Evolutionary conservation across 2,113 vertebrate genomes (phyloP).

Genomic region (Pseudorectes ferrugineus): DNA sequence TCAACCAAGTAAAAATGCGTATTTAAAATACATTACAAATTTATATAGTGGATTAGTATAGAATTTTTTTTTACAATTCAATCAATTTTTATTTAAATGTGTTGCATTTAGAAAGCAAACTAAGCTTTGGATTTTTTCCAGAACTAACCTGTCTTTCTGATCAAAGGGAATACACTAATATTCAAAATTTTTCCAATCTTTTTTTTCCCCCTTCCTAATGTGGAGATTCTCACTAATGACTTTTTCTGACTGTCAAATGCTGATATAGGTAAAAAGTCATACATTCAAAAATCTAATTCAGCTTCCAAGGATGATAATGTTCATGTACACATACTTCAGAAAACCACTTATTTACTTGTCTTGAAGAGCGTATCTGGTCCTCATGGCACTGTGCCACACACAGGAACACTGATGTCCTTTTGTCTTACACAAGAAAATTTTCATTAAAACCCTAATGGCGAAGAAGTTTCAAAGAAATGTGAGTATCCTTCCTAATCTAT

Average conservation of each 20-base stretch:
- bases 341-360: neutral
- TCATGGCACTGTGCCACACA: neutral
- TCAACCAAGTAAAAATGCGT: neutral
- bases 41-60: neutral
- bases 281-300: slow-evolving; percentile 36
- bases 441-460: neutral
- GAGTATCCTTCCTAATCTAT: neutral
- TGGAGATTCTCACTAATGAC: neutral
- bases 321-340: neutral
- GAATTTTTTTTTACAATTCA: neutral
- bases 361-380: neutral
- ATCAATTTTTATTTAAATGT: neutral
- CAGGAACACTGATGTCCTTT: neutral
- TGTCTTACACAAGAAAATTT: neutral
- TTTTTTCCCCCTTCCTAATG: neutral
- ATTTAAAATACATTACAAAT: neutral
- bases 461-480: neutral
- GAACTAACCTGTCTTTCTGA: neutral
- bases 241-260: neutral
- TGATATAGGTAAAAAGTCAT: slow-evolving; percentile 29
- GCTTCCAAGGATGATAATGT: neutral
- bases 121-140: neutral
- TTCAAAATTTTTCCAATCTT: neutral
- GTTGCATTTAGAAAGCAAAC: neutral
- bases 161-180: slow-evolving; percentile 2